phyloP scores from a whole-genome alignment of 1,140 invertebrate genomes.

The Drosophila lowei region DNA sequence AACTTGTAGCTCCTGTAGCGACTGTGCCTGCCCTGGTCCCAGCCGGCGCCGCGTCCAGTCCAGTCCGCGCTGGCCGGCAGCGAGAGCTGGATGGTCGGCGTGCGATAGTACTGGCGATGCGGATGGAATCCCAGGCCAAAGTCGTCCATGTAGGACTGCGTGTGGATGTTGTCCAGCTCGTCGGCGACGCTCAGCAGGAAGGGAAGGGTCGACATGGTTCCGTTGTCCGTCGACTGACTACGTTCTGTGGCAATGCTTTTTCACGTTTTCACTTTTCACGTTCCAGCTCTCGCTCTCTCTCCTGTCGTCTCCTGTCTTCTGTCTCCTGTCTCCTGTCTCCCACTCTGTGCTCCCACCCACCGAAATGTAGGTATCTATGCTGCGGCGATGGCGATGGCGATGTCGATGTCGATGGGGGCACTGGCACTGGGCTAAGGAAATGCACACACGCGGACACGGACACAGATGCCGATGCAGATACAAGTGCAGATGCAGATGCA shows the following conservation, averaged over 20 bases:
- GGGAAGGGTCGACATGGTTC: slow-evolving; percentile 79
- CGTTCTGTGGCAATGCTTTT: background rate
- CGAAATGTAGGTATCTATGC: slow-evolving; percentile 63
- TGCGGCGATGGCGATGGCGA: slow-evolving; percentile 24
- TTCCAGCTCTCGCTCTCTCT: slow-evolving; percentile 14
- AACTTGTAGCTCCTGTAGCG: slow-evolving; percentile 74
- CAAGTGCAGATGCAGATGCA: no score
- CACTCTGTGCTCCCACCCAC: slow-evolving; percentile 16
- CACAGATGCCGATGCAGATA: background rate
- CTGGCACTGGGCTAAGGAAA: slow-evolving; percentile 12
- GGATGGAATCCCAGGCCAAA: slow-evolving; percentile 82
- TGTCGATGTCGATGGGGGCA: background rate
- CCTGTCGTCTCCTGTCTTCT: background rate
- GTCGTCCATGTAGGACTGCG: slow-evolving; percentile 80
- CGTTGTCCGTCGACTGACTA: slow-evolving; percentile 4
- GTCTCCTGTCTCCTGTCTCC: background rate
- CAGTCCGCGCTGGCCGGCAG: slow-evolving; percentile 79
- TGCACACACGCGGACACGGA: slow-evolving; percentile 4
- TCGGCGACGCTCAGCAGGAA: slow-evolving; percentile 80
- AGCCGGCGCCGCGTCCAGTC: slow-evolving; percentile 52
- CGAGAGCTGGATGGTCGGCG: slow-evolving; percentile 77
- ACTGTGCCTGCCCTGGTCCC: slow-evolving; percentile 38
- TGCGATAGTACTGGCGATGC: slow-evolving; percentile 78
- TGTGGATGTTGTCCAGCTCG: slow-evolving; percentile 81
- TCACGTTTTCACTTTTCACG: slow-evolving; percentile 61